Base-by-base conservation (phyloP, 2,113 vertebrate species). In the Puntigrus tetrazona region DNA sequence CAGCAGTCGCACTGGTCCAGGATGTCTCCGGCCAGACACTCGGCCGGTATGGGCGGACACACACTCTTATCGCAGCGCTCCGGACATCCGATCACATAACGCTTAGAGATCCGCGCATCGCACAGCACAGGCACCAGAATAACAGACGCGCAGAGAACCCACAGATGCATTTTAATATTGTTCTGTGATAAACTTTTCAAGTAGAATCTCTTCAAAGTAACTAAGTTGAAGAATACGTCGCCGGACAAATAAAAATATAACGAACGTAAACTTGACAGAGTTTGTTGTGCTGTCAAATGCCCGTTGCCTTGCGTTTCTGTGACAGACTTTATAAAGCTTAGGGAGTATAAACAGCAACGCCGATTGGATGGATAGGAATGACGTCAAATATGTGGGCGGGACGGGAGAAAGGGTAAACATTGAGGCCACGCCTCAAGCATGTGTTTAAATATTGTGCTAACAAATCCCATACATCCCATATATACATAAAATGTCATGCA, bases 1-100 rank as follows among this genome's bases (percentile, higher is more conserved):
- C 97, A 98, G 92, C 97, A 98, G 91, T 94, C 94, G 91, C 97
- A 98, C 36, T 90, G 88, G 89, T 98, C 96, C 31, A 92, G 91
- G n/a, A 91, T 93, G 18, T 92, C 92, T 0, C 94, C 95, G 34
- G 93, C 89, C 57, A 93, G 16, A 81, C 95, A 96, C 90, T 93
- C 92, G 0, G 87, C 88, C 0, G 95, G 90, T 34, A 94, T 87
- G 73, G 94, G 90, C 0, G 93, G 55, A 88, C 97, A 97, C 65
- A 90, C 91, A 1, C 94, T 92, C 31, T 89, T 92, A 5, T 97
- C 96, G 88, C 97, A 97, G 47, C 89, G 94, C 34, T 95, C 94
- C 1, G 93, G 92, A 63, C 95, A 93, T 82, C 87, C 69, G 87
- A 86, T 55, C 86, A 90, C 82, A 59, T 90, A 87, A 55, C 93